Conservation (phyloP, 2,888 invertebrate species). For the Philereme transversata region DNA sequence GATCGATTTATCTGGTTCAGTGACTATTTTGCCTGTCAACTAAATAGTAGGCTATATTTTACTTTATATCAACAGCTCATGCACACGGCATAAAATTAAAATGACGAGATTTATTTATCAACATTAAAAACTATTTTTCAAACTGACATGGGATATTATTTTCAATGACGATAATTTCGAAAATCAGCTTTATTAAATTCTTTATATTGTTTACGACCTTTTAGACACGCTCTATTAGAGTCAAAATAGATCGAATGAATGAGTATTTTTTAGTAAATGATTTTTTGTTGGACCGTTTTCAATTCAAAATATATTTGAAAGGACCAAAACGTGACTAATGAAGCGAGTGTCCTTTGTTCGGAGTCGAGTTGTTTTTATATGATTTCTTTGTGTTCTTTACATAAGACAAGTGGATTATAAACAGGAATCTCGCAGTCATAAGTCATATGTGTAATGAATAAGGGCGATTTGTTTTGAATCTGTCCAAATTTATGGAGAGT, state of each 20-base stretch:
- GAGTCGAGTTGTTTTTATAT: slow-evolving; percentile 58
- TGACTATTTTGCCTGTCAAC: slow-evolving; percentile 7
- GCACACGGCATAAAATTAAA: slow-evolving; percentile 14
- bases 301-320: slow-evolving; percentile 36
- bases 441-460: slow-evolving; percentile 84
- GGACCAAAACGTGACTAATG: slow-evolving; percentile 73
- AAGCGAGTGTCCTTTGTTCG: slow-evolving; percentile 64
- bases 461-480: slow-evolving; percentile 84
- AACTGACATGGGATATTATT: neutral
- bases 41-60: slow-evolving; percentile 20
- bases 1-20: slow-evolving; percentile 5
- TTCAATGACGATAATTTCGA: slow-evolving; percentile 7
- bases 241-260: slow-evolving; percentile 36
- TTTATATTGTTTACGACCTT: slow-evolving; percentile 9
- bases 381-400: slow-evolving; percentile 67
- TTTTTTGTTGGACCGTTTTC: slow-evolving; percentile 17
- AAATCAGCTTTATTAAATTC: slow-evolving; percentile 13
- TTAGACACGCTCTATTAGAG: slow-evolving; percentile 48
- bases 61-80: slow-evolving; percentile 26
- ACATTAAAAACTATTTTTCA: slow-evolving; percentile 16
- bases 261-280: slow-evolving; percentile 10
- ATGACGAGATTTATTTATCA: slow-evolving; percentile 7
- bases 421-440: slow-evolving; percentile 70
- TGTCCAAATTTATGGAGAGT: slow-evolving; percentile 81
- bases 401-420: slow-evolving; percentile 77